These are phyloP conservation scores for Coranthus polyacanthus DNA, from an alignment of 2,797 vertebrate species.

Conservation along the genomic window DNA sequence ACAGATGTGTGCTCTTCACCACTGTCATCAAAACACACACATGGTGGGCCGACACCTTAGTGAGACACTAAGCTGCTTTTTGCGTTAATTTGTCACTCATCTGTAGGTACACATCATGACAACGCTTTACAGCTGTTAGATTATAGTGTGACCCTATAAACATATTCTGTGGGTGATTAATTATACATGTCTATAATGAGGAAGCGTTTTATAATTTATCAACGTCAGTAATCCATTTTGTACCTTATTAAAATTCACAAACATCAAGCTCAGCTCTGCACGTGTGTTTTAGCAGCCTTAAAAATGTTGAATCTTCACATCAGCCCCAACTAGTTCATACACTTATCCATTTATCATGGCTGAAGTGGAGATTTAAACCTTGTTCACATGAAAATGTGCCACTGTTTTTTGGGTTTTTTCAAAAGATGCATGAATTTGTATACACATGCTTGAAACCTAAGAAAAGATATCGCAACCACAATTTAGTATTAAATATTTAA, in stretches of 20 bases:
- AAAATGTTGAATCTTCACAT: neutral
- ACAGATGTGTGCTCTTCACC: too few relatives aligned
- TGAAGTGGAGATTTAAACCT: neutral
- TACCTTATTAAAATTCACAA: neutral
- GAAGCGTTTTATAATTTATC: constrained; percentile 23
- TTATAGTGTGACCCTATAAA: constrained; percentile 40
- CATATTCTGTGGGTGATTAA: constrained; percentile 36
- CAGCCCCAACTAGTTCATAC: neutral
- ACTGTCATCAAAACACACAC: too few relatives aligned
- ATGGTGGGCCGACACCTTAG: too few relatives aligned
- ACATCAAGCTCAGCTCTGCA: neutral
- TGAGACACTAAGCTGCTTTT: too few relatives aligned
- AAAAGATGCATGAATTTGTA: neutral
- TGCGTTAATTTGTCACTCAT: too few relatives aligned
- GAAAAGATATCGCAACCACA: neutral
- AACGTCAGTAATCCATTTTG: neutral
- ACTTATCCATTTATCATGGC: neutral
- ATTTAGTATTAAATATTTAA: constrained; percentile 21
- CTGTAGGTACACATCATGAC: constrained; percentile 3
- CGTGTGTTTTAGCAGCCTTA: neutral
- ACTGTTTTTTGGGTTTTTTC: too few relatives aligned
- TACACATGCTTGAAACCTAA: neutral
- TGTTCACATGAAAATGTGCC: neutral
- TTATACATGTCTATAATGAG: constrained; percentile 37
- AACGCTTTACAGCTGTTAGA: constrained; percentile 38